Evolutionary conservation across 2,888 invertebrate genomes (phyloP).

Genomic region (Dermolepida albohirtum): DNA sequence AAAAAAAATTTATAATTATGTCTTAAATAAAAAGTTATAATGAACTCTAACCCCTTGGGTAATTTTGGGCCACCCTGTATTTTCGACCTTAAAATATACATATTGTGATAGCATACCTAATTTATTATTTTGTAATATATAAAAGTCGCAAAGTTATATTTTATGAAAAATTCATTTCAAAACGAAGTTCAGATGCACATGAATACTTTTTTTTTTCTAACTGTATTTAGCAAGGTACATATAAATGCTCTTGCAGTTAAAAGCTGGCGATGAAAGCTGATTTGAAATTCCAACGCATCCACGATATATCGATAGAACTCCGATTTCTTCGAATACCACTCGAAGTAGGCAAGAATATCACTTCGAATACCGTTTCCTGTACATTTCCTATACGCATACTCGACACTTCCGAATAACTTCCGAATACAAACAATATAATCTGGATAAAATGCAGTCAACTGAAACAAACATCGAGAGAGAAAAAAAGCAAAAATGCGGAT

Average conservation of each 20-base stretch:
- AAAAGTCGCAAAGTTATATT: no score
- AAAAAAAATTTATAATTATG: no score
- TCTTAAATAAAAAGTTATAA: no score
- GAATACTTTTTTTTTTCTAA: no score
- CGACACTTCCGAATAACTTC: conserved; percentile 16
- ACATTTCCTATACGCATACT: neutral
- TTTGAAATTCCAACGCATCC: conserved; percentile 1
- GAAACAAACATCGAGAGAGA: conserved; percentile 2
- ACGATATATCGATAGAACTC: neutral
- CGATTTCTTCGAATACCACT: conserved; percentile 7
- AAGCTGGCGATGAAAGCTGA: neutral
- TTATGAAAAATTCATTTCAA: no score
- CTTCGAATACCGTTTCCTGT: conserved; percentile 7
- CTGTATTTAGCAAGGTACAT: neutral
- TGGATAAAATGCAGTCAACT: neutral
- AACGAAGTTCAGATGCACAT: no score
- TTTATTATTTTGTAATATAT: no score
- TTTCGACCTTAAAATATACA: no score
- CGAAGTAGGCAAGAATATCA: neutral
- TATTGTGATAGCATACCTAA: no score
- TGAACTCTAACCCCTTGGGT: no score
- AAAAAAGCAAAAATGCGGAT: conserved; percentile 17
- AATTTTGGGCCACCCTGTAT: no score
- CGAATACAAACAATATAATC: conserved; percentile 1
- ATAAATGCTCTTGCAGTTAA: neutral